phyloP scores from a whole-genome alignment of 2,888 invertebrate genomes.

The Erebia ligea region DNA sequence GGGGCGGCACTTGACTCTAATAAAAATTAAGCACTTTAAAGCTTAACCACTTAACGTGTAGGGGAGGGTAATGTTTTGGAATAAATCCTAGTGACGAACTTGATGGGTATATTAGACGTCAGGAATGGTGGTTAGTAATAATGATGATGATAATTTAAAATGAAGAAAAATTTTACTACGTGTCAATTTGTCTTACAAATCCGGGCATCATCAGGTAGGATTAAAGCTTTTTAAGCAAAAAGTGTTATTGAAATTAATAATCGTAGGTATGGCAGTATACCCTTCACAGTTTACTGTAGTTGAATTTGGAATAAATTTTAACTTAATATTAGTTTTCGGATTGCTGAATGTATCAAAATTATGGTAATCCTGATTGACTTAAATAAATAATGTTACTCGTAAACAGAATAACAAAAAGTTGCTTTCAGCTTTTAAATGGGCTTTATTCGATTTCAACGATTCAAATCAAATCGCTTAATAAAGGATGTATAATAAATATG shows the following conservation, averaged over 20 bases:
- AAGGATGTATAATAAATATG: too few relatives aligned
- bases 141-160: background rate
- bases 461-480: background rate
- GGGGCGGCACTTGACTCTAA: too few relatives aligned
- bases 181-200: background rate
- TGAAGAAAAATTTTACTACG: background rate
- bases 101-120: too few relatives aligned
- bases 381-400: constrained; percentile 38
- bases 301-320: constrained; percentile 2
- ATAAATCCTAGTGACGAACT: too few relatives aligned
- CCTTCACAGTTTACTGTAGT: background rate
- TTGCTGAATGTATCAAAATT: constrained; percentile 18
- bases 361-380: constrained; percentile 33
- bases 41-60: too few relatives aligned
- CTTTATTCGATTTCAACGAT: background rate
- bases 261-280: background rate
- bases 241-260: constrained; percentile 7
- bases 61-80: too few relatives aligned
- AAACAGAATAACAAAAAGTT: constrained; percentile 26
- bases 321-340: constrained; percentile 6
- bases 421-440: background rate
- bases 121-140: too few relatives aligned
- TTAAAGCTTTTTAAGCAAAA: background rate
- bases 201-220: background rate
- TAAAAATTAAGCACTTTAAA: too few relatives aligned